A percentile compares a stretch with the other conserved stretches of the same genome.
These are phyloP conservation scores for Capreolus pygargus DNA, from an alignment of 2,113 vertebrate species.

Conservation along the genomic window DNA sequence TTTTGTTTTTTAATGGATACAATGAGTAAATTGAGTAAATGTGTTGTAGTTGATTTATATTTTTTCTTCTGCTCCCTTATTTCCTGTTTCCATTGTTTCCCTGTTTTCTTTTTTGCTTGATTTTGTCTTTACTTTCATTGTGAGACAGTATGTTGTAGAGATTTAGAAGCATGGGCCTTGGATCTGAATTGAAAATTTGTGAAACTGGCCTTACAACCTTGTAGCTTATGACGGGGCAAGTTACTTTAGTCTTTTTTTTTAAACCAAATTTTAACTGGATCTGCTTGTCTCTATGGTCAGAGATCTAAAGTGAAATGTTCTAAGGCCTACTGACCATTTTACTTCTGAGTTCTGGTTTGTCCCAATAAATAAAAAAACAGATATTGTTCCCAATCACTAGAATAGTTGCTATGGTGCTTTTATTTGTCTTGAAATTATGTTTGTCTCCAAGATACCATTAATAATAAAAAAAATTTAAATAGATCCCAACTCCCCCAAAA, in stretches of 20 bases:
- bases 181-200: neutral
- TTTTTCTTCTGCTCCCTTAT: neutral
- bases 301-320: conserved; percentile 17
- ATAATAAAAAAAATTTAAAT: neutral
- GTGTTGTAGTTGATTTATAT: neutral
- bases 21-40: neutral
- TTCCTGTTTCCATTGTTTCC: neutral
- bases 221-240: neutral
- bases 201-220: neutral
- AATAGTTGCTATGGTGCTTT: neutral
- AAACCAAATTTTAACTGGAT: neutral
- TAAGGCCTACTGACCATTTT: neutral
- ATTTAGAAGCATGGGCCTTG: neutral
- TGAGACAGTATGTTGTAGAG: neutral
- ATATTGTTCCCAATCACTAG: neutral
- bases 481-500: neutral
- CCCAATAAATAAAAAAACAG: neutral
- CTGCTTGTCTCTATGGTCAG: neutral
- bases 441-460: neutral
- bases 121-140: neutral
- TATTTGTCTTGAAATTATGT: conserved; percentile 17
- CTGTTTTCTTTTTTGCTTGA: neutral
- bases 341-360: neutral
- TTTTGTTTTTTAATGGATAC: neutral
- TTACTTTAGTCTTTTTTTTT: neutral